Percentiles rank a stretch among this genome's conserved stretches.
Conservation (phyloP, 2,113 vertebrate species). For the Pungitius pungitius region DNA sequence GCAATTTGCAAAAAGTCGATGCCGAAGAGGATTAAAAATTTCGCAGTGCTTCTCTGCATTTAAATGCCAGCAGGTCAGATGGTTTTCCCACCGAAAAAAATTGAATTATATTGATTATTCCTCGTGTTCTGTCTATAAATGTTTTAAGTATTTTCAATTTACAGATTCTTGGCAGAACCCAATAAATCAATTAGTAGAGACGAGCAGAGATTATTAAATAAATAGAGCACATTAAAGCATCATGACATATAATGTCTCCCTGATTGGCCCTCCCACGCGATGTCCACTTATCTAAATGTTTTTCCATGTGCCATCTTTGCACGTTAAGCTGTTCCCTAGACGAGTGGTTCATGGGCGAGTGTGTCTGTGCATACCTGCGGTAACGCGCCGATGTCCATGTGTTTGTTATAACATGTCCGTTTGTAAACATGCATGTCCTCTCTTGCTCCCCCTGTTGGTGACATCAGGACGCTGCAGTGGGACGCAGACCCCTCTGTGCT, state of each 20-base stretch:
- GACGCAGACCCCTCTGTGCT: constrained; percentile 99
- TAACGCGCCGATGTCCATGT: constrained; percentile 3
- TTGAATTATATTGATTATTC: not conserved
- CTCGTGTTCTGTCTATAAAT: constrained; percentile 2
- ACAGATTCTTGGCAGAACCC: constrained; percentile 17
- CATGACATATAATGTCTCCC: constrained; percentile 30
- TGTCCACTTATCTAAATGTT: constrained; percentile 21
- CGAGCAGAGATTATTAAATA: constrained; percentile 15
- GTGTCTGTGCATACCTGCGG: constrained; percentile 9
- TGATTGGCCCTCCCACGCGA: constrained; percentile 16
- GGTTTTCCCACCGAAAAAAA: constrained; percentile 7
- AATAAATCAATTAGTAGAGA: constrained; percentile 6
- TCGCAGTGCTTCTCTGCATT: not conserved
- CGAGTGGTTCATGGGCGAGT: constrained; percentile 27
- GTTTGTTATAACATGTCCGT: constrained; percentile 39
- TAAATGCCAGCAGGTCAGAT: constrained; percentile 7
- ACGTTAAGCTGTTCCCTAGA: constrained; percentile 44
- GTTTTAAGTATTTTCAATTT: not conserved
- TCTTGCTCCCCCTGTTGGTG: constrained; percentile 81
- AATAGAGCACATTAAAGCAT: not conserved
- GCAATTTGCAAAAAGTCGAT: not conserved
- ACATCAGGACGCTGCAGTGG: constrained; percentile 96
- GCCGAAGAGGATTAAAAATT: not conserved
- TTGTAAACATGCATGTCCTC: constrained; percentile 84
- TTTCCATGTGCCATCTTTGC: constrained; percentile 34